Evolutionary conservation across 1,140 invertebrate species (phyloP).

Genomic region (Rhopalosiphum maidis): DNA sequence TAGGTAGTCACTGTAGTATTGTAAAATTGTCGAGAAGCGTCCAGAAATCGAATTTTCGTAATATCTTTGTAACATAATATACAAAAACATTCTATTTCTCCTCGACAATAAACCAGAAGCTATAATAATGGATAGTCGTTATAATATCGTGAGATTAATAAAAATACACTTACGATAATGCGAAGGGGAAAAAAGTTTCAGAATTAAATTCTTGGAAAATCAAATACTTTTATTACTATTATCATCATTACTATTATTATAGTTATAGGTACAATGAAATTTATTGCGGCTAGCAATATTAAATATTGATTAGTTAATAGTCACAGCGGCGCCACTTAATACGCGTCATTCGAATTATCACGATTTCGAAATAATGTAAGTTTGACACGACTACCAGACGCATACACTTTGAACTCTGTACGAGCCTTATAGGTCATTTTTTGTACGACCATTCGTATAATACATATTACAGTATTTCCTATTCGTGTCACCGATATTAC

Average conservation of each 20-base stretch:
- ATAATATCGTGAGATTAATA: not conserved
- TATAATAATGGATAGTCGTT: not conserved
- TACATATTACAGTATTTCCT: not conserved
- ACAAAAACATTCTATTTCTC: not conserved
- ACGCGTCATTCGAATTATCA: not conserved
- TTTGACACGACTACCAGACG: constrained; percentile 3
- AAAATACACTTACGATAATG: not conserved
- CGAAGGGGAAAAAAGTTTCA: not conserved
- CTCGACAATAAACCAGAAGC: not conserved
- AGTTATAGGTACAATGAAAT: not conserved
- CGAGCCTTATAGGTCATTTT: not conserved
- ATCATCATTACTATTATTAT: not conserved
- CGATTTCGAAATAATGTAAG: constrained; percentile 10
- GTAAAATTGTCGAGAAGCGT: not conserved
- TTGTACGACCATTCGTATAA: not conserved
- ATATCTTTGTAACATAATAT: not conserved
- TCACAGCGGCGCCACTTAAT: not conserved
- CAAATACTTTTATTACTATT: not conserved
- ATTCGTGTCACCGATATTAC: not conserved
- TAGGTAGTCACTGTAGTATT: not conserved
- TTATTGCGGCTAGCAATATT: not conserved
- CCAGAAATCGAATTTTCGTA: not conserved
- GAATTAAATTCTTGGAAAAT: not conserved
- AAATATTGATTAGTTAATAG: constrained; percentile 34
- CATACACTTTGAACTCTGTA: not conserved